A percentile compares a stretch with the other conserved stretches of the same genome.
phyloP scores from a whole-genome alignment of 2,797 vertebrate genomes.

The Girardinus metallicus region DNA sequence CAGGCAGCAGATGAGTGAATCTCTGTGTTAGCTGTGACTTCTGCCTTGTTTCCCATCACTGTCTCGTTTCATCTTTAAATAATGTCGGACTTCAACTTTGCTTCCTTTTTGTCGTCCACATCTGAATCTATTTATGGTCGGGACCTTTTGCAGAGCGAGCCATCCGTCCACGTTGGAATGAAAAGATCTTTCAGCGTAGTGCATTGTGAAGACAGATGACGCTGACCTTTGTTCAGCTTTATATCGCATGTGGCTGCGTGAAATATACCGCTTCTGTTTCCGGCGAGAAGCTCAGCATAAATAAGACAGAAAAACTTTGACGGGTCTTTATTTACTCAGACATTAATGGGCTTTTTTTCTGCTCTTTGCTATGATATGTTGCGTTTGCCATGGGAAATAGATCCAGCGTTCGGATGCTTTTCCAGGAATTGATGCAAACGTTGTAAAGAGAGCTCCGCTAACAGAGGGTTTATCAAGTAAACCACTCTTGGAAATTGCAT shows the following conservation, averaged over 20 bases:
- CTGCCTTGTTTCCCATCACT: background rate
- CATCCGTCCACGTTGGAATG: constrained; percentile 52
- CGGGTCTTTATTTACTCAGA: constrained; percentile 54
- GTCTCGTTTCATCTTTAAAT: constrained; percentile 10
- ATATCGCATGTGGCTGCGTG: constrained; percentile 25
- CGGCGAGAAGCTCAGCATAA: constrained; percentile 48
- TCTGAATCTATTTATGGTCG: constrained; percentile 54
- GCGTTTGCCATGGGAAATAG: constrained; percentile 23
- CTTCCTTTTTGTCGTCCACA: constrained; percentile 10
- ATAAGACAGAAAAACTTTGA: constrained; percentile 58
- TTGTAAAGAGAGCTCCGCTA: constrained; percentile 40
- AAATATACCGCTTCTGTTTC: constrained; percentile 49
- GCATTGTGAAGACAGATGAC: constrained; percentile 51
- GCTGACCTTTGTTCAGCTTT: constrained; percentile 67
- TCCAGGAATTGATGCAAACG: constrained; percentile 49
- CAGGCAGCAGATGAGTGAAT: background rate
- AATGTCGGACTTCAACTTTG: constrained; percentile 13
- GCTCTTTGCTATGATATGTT: constrained; percentile 34
- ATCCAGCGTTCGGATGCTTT: constrained; percentile 37
- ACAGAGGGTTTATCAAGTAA: constrained; percentile 50
- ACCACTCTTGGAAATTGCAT: constrained; percentile 60
- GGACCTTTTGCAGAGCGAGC: constrained; percentile 59
- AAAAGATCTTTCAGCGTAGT: constrained; percentile 64
- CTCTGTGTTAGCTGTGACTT: background rate
- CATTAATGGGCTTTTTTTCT: constrained; percentile 48